Base-by-base conservation (phyloP, 2,888 invertebrate species). In the Hyppa rectilinea region DNA sequence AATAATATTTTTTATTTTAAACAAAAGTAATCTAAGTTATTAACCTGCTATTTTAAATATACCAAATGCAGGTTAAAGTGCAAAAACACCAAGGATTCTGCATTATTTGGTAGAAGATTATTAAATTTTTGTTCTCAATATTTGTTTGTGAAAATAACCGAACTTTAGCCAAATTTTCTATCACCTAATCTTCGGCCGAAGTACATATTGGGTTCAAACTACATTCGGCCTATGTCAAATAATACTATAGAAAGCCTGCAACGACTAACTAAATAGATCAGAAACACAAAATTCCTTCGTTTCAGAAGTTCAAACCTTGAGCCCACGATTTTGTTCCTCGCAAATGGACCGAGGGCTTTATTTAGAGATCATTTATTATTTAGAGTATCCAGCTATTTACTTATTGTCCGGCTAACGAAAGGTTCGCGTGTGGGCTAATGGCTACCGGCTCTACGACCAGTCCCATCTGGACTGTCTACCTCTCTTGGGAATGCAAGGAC, bases 331-430 rank as follows among this genome's bases (percentile, higher is more conserved):
- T 43, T 74, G 75, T 84, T 78, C 80, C 76, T 82, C n/a, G 43
- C 29, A 75, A 73, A 75, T 68, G 47, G 45, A 38, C 60, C 45
- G 55, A 56, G 43, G 45, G 31, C 45, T 75, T 75, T 75, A 69
- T 58, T 74, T 74, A 38, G 80, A 77, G 83, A 63, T 64, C 83
- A 85, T 88, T 85, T 87, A 85, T 88, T 87, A 87, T 88, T 87
- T 84, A 85, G 80, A 80, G 72, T 78, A 75, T 68, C 74, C 64
- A 75, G 60, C 78, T 81, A 81, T 86, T 84, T 86, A 85, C 81
- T 85, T 81, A 85, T 82, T 84, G 85, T 83, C 81, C 81, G 71
- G 76, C 81, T 90, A 92, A 92, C 88, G 89, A 92, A 88, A 85
- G 86, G 73, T 83, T 91, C 78, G 92, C 91, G 90, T 92, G 92